phyloP scores from a whole-genome alignment of 2,113 vertebrate genomes.

The Colaptes auratus region DNA sequence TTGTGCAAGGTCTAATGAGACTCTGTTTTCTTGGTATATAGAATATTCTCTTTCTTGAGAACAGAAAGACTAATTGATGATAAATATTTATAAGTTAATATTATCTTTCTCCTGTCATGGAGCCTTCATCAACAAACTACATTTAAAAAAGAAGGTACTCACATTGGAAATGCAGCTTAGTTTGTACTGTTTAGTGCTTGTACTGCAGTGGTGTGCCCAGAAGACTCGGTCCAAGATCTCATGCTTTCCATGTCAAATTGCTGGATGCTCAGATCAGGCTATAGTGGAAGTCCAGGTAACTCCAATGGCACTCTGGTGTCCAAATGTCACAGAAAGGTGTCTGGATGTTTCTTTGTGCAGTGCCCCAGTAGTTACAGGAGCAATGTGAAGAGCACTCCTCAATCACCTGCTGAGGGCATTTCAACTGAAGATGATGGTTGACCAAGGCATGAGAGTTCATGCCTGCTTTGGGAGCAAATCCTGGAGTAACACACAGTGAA shows the following conservation, averaged over 20 bases:
- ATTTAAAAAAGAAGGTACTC: background rate
- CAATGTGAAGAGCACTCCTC: background rate
- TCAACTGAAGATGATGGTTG: background rate
- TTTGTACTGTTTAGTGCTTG: background rate
- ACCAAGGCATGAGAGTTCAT: background rate
- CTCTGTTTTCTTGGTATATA: background rate
- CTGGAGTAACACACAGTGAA: background rate
- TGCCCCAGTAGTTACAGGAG: fast-evolving
- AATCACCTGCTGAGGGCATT: background rate
- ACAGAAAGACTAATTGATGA: slow-evolving; percentile 14
- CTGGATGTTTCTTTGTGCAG: background rate
- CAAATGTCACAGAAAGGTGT: background rate
- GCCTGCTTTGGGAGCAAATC: background rate
- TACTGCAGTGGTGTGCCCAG: background rate
- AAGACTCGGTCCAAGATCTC: background rate
- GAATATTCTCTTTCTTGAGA: slow-evolving; percentile 41
- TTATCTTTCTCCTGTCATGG: background rate
- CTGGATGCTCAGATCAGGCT: background rate
- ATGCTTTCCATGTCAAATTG: background rate
- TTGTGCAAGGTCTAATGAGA: slow-evolving; percentile 47
- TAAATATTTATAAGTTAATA: slow-evolving; percentile 55
- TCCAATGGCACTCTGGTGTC: background rate
- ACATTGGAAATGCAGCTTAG: background rate
- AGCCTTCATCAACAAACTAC: background rate
- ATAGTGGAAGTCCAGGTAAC: background rate